Evolutionary conservation across 2,888 invertebrate species (phyloP), one percentile per base, ranked within the genome.

Genomic region (Lampropteryx suffumata): DNA sequence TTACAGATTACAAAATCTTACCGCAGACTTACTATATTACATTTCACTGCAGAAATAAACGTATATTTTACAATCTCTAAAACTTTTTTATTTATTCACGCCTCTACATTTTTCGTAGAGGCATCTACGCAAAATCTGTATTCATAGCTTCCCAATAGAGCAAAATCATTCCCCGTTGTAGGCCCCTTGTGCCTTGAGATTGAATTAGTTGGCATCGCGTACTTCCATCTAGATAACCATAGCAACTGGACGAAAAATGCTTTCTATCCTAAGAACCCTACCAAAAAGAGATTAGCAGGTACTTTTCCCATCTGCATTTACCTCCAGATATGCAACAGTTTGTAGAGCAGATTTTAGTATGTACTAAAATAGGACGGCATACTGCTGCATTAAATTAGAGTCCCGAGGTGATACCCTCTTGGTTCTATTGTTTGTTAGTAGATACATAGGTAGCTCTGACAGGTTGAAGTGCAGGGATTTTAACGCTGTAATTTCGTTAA

Each of bases 351-450:
- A 5, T 11, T 12, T 11, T 5, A 17, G 21, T 7, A 1, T 2
- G 3, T 17, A 3, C 17, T 17, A 17, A 17, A 17, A 17, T 17
- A 17, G n/a, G 4, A 17, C 17, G 17, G 24, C 1, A 6, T 24
- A 7, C 24, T 7, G 7, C 6, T 24, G 24, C 7, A 24, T 11
- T 4, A 11, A 28, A 9, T 14, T 28, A 34, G 26, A 29, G 43
- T 48, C 48, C 43, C 64, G 63, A 62, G 64, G 66, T 62, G 57
- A 67, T 64, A 65, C 59, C 64, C 13, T 43, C 39, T 36, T 63
- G 69, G 62, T 56, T 36, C 62, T 69, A 67, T 79, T 81, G 80
- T 81, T 81, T 80, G 69, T 67, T 57, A 70, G 70, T 64, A 69
- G 71, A 75, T 2, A 2, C 17, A 17, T 69, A 66, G 67, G 61